Base-by-base conservation (phyloP, 2,113 vertebrate genomes). In the Coregonus clupeaformis region DNA sequence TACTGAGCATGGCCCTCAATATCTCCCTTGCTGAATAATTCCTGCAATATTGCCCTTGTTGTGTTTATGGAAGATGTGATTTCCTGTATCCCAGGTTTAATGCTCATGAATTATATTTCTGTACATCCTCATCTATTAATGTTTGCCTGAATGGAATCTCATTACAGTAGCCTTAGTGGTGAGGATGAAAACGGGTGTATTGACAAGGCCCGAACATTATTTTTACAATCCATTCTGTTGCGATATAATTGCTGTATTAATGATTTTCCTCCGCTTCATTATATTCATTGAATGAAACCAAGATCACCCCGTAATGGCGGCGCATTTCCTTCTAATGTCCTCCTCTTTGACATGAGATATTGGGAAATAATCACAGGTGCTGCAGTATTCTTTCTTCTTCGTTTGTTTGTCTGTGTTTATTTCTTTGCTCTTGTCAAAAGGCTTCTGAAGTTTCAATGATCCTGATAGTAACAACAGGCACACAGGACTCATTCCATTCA, bases 331-430 rank as follows among this genome's bases (percentile, higher is more conserved):
- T 18, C 7, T 20, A n/a, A 42, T n/a, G 30, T n/a, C 66, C 9
- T 3, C 65, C 65, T 68, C 6, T n/a, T 42, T 36, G 32, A 42
- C 30, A 20, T 42, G 66, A 68, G 66, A 68, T 68, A 68, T 36
- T 30, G 22, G n/a, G 24, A 16, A 65, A 65, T 36, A 68, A 32
- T 20, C 20, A 42, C 2, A 3, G 55, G 4, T 59, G n/a, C 59
- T 62, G 11, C 59, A 12, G 24, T 25, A 18, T 22, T 62, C 9
- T 62, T 24, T 62, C 6, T 62, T 62, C 59, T 25, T 9, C 24
- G 3, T 62, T n/a, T 62, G 22, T 62, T 25, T n/a, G 59, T 62
- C 11, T n/a, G 59, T n/a, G 59, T 62, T n/a, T 62, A 11, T 22
- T n/a, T 9, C 3, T 62, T 62, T 52, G 3, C 16, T 18, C 3